These are phyloP conservation scores for Eubasilissa regina DNA, from an alignment of 1,140 invertebrate species.

Conservation along the genomic window DNA sequence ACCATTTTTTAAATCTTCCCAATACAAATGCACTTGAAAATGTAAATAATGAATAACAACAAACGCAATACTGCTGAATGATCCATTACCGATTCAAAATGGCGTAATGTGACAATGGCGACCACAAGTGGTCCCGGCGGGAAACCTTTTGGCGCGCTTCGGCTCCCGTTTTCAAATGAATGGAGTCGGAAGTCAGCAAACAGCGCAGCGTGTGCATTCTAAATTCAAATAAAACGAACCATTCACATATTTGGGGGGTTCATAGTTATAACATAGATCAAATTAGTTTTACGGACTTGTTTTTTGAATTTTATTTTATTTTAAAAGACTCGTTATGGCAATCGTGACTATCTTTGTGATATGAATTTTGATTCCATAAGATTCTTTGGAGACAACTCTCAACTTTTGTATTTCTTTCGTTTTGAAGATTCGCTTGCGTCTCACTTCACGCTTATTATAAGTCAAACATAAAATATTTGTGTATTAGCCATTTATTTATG, in stretches of 20 bases:
- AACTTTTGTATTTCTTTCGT: no score
- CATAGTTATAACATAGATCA: background rate
- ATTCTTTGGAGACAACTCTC: no score
- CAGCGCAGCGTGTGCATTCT: slow-evolving; percentile 12
- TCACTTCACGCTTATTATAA: no score
- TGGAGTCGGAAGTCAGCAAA: slow-evolving; percentile 40
- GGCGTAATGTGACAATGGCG: slow-evolving; percentile 41
- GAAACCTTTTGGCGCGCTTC: slow-evolving; percentile 1
- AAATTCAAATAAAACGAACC: slow-evolving; percentile 32
- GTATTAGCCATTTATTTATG: no score
- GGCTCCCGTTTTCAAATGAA: slow-evolving; percentile 4
- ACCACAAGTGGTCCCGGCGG: slow-evolving; percentile 35
- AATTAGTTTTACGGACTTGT: no score
- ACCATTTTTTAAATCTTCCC: no score
- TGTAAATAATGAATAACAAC: slow-evolving; percentile 23
- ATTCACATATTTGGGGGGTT: background rate
- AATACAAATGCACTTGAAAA: slow-evolving; percentile 1
- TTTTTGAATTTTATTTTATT: no score
- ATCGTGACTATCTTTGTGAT: no score
- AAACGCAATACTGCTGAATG: slow-evolving; percentile 7
- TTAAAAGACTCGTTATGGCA: no score
- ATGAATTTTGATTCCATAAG: no score
- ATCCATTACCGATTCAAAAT: slow-evolving; percentile 40
- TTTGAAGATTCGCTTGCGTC: no score
- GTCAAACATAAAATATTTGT: no score